A percentile compares a stretch with the other conserved stretches of the same genome.
Conservation (phyloP, 2,797 vertebrate genomes). For the Dendrocincla fuliginosa region DNA sequence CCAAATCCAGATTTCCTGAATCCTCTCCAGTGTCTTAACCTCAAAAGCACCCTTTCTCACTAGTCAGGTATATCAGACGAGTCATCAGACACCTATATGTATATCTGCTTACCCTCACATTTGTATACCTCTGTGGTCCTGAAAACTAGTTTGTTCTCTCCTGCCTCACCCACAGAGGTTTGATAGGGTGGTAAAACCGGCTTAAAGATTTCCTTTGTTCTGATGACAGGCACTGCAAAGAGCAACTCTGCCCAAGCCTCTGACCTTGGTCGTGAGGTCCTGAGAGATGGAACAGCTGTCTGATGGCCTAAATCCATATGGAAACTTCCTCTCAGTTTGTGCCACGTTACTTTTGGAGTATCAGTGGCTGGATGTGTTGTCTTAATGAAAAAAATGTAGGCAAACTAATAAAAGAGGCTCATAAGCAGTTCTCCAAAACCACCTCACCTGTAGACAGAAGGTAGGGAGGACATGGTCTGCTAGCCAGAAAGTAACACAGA, state of each 20-base stretch:
- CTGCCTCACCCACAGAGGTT: conserved; percentile 36
- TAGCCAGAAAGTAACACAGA: background rate
- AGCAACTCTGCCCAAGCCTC: conserved; percentile 7
- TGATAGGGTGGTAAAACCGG: conserved; percentile 64
- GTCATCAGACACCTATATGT: conserved; percentile 62
- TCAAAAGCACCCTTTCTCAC: conserved; percentile 60
- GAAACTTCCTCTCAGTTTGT: background rate
- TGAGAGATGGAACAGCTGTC: background rate
- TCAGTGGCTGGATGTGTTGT: background rate
- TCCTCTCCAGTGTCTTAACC: conserved; percentile 43
- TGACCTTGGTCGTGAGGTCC: conserved; percentile 19
- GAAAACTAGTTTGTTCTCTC: conserved; percentile 62
- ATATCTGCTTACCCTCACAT: conserved; percentile 57
- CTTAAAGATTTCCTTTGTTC: conserved; percentile 66
- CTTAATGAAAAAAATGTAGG: background rate
- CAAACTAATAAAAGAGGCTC: background rate
- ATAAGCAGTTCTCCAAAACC: background rate
- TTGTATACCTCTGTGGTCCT: conserved; percentile 52
- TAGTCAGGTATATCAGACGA: conserved; percentile 53
- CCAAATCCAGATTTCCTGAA: conserved; percentile 44
- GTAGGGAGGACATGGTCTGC: background rate
- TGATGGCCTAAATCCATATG: background rate
- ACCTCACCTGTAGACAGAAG: background rate
- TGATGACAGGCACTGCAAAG: background rate
- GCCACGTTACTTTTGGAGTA: background rate